These are phyloP conservation scores for Lordiphosa clarofinis DNA, from an alignment of 1,140 invertebrate species.

Conservation along the genomic window DNA sequence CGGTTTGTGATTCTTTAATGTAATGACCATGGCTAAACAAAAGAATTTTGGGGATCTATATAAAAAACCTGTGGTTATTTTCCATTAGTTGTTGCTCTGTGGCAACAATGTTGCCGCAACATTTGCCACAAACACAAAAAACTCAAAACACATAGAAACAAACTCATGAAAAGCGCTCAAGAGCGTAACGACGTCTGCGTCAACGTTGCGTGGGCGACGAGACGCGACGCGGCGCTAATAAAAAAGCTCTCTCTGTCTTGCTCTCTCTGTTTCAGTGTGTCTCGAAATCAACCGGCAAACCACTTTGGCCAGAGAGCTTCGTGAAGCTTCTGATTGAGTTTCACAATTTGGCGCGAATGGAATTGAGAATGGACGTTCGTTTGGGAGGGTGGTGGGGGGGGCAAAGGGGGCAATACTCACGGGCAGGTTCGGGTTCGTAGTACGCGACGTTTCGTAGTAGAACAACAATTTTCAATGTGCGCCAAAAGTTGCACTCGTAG, in stretches of 20 bases:
- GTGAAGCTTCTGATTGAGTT: slow-evolving; percentile 14
- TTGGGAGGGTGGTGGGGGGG: no score
- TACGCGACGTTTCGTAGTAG: slow-evolving; percentile 7
- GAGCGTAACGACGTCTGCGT: slow-evolving; percentile 11
- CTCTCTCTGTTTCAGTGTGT: not conserved
- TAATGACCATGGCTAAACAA: no score
- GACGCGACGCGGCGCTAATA: not conserved
- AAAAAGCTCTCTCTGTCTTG: slow-evolving; percentile 3
- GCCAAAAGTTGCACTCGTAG: slow-evolving; percentile 7
- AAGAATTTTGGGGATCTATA: no score
- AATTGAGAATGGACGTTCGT: not conserved
- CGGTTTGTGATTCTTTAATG: no score
- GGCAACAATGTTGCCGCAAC: slow-evolving; percentile 46
- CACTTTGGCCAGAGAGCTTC: slow-evolving; percentile 2
- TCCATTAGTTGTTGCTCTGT: not conserved
- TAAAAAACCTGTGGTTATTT: no score
- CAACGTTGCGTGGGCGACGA: slow-evolving; percentile 1
- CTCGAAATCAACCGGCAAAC: slow-evolving; percentile 15
- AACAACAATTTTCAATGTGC: slow-evolving; percentile 10
- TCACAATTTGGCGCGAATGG: slow-evolving; percentile 47
- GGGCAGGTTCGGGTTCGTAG: slow-evolving; percentile 1
- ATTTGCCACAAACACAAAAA: slow-evolving; percentile 24
- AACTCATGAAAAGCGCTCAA: slow-evolving; percentile 31
- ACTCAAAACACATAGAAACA: not conserved
- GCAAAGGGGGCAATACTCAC: not conserved